phyloP scores from a whole-genome alignment of 2,113 vertebrate genomes.

The Apodemus speciosus region DNA sequence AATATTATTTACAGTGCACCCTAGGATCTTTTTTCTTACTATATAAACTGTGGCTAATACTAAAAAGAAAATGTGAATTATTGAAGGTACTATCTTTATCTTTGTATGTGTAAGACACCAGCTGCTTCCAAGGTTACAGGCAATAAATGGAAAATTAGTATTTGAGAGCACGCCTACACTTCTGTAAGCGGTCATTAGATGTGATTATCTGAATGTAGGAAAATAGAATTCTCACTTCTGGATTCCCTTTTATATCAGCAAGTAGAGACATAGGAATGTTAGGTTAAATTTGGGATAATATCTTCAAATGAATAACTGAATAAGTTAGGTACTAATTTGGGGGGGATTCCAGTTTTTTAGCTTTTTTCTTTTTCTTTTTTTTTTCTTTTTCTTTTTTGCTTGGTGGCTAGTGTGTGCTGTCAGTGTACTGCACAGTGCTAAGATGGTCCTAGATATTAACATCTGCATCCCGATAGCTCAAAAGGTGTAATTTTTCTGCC shows the following conservation, averaged over 20 bases:
- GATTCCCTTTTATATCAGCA: conserved; percentile 73
- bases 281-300: conserved; percentile 62
- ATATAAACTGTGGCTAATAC: conserved; percentile 78
- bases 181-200: conserved; percentile 82
- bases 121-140: conserved; percentile 79
- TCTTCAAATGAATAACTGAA: conserved; percentile 72
- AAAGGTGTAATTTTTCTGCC: conserved; percentile 86
- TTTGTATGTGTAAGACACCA: conserved; percentile 84
- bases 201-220: conserved; percentile 72
- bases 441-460: conserved; percentile 81
- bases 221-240: conserved; percentile 76
- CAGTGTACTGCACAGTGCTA: conserved; percentile 79
- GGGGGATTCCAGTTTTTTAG: conserved; percentile 75
- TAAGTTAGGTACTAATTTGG: conserved; percentile 60
- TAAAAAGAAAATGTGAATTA: conserved; percentile 79
- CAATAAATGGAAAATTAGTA: conserved; percentile 83
- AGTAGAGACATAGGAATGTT: conserved; percentile 63
- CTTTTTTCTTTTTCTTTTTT: conserved; percentile 75
- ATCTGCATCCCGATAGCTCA: conserved; percentile 81
- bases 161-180: conserved; percentile 81
- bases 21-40: conserved; percentile 80
- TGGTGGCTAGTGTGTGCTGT: conserved; percentile 73
- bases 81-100: conserved; percentile 82
- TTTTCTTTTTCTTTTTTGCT: conserved; percentile 64
- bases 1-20: conserved; percentile 79